Base-by-base conservation (phyloP, 2,888 invertebrate genomes). In the Drosophila algonquin region DNA sequence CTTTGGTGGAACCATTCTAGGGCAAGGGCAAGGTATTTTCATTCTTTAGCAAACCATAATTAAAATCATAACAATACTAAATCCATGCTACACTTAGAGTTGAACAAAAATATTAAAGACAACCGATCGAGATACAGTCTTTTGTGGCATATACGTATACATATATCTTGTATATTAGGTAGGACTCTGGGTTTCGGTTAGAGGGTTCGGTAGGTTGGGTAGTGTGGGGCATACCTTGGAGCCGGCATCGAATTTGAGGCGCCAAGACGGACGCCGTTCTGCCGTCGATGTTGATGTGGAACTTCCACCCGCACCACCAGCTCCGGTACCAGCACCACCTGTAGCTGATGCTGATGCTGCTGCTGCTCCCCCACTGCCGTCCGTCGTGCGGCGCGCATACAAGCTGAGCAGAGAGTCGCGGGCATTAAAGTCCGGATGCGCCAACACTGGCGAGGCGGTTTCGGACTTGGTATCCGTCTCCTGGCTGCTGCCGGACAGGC, bases 261-360 rank as follows among this genome's bases (percentile, higher is more conserved):
- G 95, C 98, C 98, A 98, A 86, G 97, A 97, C 48, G 98, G 97
- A 91, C 97, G 95, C 84, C 97, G 95, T 93, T 97, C 97, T 44
- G 91, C 90, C 72, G 89, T 79, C 46, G 89, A 80, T 44, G 76
- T 71, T 54, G 76, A 70, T 16, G 81, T 50, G 8, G 86, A 69
- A 14, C 82, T 72, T 45, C 57, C 61, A 61, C 59, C 76, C 40
- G 68, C 76, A 67, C 65, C 68, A 63, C 65, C 57, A 57, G 59
- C 73, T 65, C 21, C 21, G 3, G 30, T 35, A 63, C 65, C 56
- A 35, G 35, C 35, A 35, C 35, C 35, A 52, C 46, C 52, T 52
- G 40, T 6, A 14, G 35, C 10, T 35, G 40, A 3, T 35, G 40
- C 40, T 40, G 35, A 1, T 35, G 40, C 12, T 14, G 40, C 40